Conservation (phyloP, 1,140 invertebrate genomes). For the Achroia grisella region DNA sequence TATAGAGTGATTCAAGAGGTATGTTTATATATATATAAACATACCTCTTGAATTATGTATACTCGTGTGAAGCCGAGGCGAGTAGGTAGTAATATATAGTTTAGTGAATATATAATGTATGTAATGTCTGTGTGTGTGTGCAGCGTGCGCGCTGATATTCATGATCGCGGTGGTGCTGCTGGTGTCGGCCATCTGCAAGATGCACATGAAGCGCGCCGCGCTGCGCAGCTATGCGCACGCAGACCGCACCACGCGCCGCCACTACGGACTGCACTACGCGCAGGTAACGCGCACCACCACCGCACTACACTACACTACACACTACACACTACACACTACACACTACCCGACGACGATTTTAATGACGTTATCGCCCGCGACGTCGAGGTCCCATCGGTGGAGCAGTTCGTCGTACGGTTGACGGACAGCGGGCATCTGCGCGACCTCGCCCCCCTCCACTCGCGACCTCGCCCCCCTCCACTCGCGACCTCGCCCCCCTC, state of each 20-base stretch:
- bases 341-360: no score
- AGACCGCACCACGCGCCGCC: constrained; percentile 27
- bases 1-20: no score
- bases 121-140: neutral
- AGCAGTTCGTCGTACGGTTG: no score
- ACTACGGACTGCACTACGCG: constrained; percentile 33
- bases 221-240: constrained; percentile 44
- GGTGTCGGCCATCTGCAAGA: constrained; percentile 60
- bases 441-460: neutral
- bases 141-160: constrained; percentile 63
- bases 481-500: neutral
- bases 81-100: no score
- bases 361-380: no score
- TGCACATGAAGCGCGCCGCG: constrained; percentile 63
- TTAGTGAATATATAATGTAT: no score
- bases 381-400: no score
- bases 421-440: neutral
- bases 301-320: neutral
- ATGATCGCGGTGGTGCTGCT: constrained; percentile 62
- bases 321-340: no score
- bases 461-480: neutral
- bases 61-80: no score
- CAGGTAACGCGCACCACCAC: constrained; percentile 14
- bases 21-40: no score
- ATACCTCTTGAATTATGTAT: no score